These are phyloP conservation scores for Ernsta delagoae DNA, from an alignment of 2,888 invertebrate genomes.

Conservation along the genomic window DNA sequence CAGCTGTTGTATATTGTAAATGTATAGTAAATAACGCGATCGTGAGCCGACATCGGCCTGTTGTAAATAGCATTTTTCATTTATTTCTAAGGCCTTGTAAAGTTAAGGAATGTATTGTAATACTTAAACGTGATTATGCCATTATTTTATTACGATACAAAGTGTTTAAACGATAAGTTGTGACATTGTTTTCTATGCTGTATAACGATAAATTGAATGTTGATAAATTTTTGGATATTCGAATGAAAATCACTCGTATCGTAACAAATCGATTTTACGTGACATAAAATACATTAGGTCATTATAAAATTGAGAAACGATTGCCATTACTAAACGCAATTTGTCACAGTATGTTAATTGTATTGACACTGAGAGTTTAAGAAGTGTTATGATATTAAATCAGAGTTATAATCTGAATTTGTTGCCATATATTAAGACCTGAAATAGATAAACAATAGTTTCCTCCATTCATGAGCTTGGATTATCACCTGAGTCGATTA, in stretches of 20 bases:
- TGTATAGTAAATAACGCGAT: constrained; percentile 66
- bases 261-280: constrained; percentile 7
- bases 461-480: constrained; percentile 33
- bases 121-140: constrained; percentile 49
- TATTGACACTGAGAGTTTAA: constrained; percentile 32
- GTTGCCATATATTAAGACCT: constrained; percentile 33
- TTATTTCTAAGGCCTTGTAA: constrained; percentile 56
- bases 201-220: constrained; percentile 34
- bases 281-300: background rate
- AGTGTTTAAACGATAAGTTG: constrained; percentile 9
- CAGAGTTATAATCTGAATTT: constrained; percentile 30
- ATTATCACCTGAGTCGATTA: constrained; percentile 37
- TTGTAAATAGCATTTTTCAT: constrained; percentile 73
- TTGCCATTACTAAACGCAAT: constrained; percentile 8
- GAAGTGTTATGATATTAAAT: constrained; percentile 19
- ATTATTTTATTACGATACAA: constrained; percentile 45
- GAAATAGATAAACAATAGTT: constrained; percentile 31
- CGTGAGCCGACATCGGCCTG: constrained; percentile 61
- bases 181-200: constrained; percentile 24
- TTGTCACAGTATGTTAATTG: constrained; percentile 27
- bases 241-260: background rate
- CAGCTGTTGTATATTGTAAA: constrained; percentile 64
- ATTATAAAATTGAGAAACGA: constrained; percentile 3
- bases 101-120: constrained; percentile 44
- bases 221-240: constrained; percentile 35